Percentiles rank a stretch among this genome's conserved stretches.
These are phyloP conservation scores for Eudyptes chrysolophus DNA, from an alignment of 2,113 vertebrate genomes.

Conservation along the genomic window DNA sequence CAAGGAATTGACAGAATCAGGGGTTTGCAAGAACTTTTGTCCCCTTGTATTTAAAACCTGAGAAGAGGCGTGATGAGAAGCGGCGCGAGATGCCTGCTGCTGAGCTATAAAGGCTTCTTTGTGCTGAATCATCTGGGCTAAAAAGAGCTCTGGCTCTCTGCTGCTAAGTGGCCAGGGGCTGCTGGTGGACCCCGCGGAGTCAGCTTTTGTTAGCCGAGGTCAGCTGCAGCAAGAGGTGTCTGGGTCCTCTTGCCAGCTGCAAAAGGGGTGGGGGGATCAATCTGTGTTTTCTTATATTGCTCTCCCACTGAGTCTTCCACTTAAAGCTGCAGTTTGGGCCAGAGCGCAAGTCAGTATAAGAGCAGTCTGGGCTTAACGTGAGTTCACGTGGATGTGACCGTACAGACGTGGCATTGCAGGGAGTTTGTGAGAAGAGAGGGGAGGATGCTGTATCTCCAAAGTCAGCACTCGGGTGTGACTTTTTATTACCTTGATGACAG, in stretches of 20 bases:
- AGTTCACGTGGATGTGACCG: fast-evolving
- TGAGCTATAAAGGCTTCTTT: neutral
- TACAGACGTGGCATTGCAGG: neutral
- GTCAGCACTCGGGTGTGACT: neutral
- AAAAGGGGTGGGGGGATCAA: neutral
- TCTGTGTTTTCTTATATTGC: neutral
- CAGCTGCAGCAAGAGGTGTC: neutral
- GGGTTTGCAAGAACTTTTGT: neutral
- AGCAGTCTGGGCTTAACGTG: neutral
- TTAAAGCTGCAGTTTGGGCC: neutral
- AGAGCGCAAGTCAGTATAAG: neutral
- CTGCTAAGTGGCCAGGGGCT: neutral
- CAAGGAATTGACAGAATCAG: neutral
- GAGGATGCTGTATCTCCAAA: neutral
- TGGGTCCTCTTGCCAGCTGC: neutral
- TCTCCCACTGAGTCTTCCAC: neutral
- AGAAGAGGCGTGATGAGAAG: slow-evolving; percentile 26
- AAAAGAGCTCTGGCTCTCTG: neutral
- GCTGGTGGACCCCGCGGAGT: neutral
- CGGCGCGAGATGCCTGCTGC: neutral
- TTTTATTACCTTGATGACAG: neutral
- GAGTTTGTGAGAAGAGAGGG: neutral
- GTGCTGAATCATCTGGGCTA: neutral
- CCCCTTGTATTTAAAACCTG: neutral
- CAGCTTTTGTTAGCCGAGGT: neutral